Conservation (phyloP, 2,797 vertebrate species). For the Gastrophryne carolinensis region DNA sequence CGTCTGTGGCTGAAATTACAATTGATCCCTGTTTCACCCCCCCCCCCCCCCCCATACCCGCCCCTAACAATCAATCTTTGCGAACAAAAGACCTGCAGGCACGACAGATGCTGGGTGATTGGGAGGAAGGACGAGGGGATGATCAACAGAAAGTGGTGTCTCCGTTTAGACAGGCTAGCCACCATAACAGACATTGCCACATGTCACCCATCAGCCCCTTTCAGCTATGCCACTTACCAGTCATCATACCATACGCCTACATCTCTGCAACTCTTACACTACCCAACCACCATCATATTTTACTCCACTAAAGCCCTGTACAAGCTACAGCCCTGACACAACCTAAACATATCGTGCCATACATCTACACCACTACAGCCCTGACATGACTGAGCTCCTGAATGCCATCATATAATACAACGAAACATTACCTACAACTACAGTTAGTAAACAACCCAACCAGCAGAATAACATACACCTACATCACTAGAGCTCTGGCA, state of each 20-base stretch:
- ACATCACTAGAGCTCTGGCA: too few relatives aligned
- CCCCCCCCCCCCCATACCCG: too few relatives aligned
- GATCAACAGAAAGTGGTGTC: not conserved
- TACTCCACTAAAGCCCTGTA: too few relatives aligned
- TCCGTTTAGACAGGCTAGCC: not conserved
- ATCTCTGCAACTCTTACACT: not conserved
- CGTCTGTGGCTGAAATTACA: conserved; percentile 27
- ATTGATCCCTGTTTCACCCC: conserved; percentile 38
- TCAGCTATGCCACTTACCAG: too few relatives aligned
- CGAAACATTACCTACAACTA: not conserved
- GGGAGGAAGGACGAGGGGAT: conserved; percentile 20
- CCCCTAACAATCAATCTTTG: not conserved
- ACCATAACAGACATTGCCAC: not conserved
- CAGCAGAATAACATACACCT: too few relatives aligned
- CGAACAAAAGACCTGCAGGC: rapidly evolving
- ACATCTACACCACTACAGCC: not conserved
- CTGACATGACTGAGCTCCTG: not conserved
- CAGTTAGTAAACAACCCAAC: too few relatives aligned
- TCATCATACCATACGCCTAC: too few relatives aligned
- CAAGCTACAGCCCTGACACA: not conserved
- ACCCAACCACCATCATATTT: too few relatives aligned
- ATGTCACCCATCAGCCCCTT: too few relatives aligned
- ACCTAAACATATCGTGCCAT: not conserved
- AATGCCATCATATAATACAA: not conserved
- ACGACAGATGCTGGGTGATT: not conserved